phyloP scores from a whole-genome alignment of 1,140 invertebrate species.

The Drosophila rufa region DNA sequence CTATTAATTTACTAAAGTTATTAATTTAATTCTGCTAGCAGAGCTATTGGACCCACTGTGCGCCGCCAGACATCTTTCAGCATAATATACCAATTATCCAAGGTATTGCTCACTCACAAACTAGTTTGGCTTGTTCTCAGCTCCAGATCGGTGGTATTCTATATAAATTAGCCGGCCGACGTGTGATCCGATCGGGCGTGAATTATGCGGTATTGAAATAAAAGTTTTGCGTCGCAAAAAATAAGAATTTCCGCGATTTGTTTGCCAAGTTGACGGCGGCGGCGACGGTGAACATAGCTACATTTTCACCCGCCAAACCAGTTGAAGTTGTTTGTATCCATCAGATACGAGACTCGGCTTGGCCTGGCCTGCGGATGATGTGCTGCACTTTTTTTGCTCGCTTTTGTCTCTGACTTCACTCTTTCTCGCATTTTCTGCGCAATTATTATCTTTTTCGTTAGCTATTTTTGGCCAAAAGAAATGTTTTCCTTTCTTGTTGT shows the following conservation, averaged over 20 bases:
- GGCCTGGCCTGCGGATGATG: conserved; percentile 30
- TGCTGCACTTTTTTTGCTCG: conserved; percentile 26
- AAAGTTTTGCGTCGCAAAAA: conserved; percentile 55
- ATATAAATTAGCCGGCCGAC: conserved; percentile 34
- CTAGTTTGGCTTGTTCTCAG: conserved; percentile 45
- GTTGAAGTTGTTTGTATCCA: conserved; percentile 54
- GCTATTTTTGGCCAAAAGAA: conserved; percentile 49
- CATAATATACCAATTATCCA: conserved; percentile 21
- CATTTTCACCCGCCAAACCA: conserved; percentile 58
- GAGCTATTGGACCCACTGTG: too few relatives aligned
- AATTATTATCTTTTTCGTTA: conserved; percentile 33
- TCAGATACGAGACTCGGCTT: conserved; percentile 31
- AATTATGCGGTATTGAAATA: conserved; percentile 45
- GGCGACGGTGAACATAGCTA: conserved; percentile 6
- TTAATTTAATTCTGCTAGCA: too few relatives aligned
- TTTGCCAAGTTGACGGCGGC: conserved; percentile 8
- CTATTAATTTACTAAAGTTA: too few relatives aligned
- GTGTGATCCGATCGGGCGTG: conserved; percentile 34
- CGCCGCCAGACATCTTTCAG: conserved; percentile 25
- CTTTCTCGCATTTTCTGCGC: conserved; percentile 41
- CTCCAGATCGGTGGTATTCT: conserved; percentile 47
- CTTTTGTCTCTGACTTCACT: conserved; percentile 34
- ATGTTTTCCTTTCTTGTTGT: conserved; percentile 41
- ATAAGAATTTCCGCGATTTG: conserved; percentile 55
- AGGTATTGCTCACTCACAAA: conserved; percentile 28